phyloP scores from a whole-genome alignment of 2,113 vertebrate species.

The Oryzias curvinotus region DNA sequence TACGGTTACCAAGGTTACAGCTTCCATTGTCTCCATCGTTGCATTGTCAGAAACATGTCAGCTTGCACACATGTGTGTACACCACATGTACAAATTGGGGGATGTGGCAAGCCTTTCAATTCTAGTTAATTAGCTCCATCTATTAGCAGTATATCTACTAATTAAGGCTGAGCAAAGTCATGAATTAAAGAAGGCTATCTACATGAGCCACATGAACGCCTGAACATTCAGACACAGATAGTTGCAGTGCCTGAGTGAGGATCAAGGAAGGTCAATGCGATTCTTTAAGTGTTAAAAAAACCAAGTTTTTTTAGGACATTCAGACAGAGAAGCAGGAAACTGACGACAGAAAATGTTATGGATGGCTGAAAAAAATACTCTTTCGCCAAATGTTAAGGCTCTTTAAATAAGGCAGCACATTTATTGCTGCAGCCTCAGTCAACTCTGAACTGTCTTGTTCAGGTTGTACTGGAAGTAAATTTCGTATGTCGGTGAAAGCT shows the following conservation, averaged over 20 bases:
- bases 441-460: too few species aligned
- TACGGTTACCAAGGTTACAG: slow-evolving; percentile 75
- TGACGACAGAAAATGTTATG: slow-evolving; percentile 5
- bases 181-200: slow-evolving; percentile 73
- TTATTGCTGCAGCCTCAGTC: too few species aligned
- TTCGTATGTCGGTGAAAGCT: too few species aligned
- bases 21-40: slow-evolving; percentile 58
- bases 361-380: slow-evolving; percentile 39
- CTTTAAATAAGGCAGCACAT: too few species aligned
- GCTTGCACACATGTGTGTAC: slow-evolving; percentile 16
- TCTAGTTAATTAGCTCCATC: slow-evolving; percentile 73
- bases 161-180: slow-evolving; percentile 68
- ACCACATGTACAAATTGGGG: slow-evolving; percentile 11
- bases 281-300: too few species aligned
- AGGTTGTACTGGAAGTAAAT: too few species aligned
- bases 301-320: too few species aligned
- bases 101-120: slow-evolving; percentile 44
- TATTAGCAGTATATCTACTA: slow-evolving; percentile 74
- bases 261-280: slow-evolving; percentile 35
- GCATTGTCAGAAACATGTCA: slow-evolving; percentile 56
- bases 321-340: not conserved
- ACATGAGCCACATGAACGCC: slow-evolving; percentile 66
- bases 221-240: slow-evolving; percentile 44
- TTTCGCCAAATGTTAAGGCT: slow-evolving; percentile 25
- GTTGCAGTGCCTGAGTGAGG: slow-evolving; percentile 9